Conservation (phyloP, 2,888 invertebrate species). For the Erebia aethiops region DNA sequence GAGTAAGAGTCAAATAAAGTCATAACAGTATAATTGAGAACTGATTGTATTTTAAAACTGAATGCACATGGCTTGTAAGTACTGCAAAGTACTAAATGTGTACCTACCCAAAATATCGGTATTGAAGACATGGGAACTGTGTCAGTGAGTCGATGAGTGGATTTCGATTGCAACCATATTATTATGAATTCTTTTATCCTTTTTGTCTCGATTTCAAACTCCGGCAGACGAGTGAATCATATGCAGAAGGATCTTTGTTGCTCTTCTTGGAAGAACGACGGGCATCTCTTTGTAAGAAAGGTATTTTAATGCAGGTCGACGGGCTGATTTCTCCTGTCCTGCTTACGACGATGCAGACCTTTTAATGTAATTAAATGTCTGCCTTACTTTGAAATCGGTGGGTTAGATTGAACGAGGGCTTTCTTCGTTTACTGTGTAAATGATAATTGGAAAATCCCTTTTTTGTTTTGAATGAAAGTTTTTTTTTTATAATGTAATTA, state of each 20-base stretch:
- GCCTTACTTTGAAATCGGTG: slow-evolving; percentile 26
- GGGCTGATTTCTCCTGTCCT: slow-evolving; percentile 72
- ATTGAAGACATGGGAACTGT: slow-evolving; percentile 31
- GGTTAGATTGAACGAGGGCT: slow-evolving; percentile 21
- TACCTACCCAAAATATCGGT: slow-evolving; percentile 17
- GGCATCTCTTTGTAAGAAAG: slow-evolving; percentile 75
- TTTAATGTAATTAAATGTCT: slow-evolving; percentile 56
- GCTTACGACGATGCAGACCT: slow-evolving; percentile 52
- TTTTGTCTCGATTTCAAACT: slow-evolving; percentile 65
- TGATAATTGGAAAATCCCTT: slow-evolving; percentile 3
- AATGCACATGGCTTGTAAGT: too few relatives aligned
- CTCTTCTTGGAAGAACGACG: slow-evolving; percentile 75
- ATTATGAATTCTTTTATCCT: slow-evolving; percentile 28
- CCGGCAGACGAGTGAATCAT: slow-evolving; percentile 67
- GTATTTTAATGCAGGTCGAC: slow-evolving; percentile 73
- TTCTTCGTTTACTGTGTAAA: slow-evolving; percentile 3
- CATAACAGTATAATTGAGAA: too few relatives aligned
- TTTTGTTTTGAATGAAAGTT: not conserved
- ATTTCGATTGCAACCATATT: slow-evolving; percentile 28
- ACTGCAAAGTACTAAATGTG: not conserved
- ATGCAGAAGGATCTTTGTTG: slow-evolving; percentile 78
- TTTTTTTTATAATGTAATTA: not conserved
- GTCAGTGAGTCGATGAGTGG: slow-evolving; percentile 35
- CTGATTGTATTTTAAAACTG: not conserved
- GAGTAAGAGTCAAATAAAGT: too few relatives aligned